Conservation (phyloP, 2,113 vertebrate genomes). For the Onychostoma macrolepis region DNA sequence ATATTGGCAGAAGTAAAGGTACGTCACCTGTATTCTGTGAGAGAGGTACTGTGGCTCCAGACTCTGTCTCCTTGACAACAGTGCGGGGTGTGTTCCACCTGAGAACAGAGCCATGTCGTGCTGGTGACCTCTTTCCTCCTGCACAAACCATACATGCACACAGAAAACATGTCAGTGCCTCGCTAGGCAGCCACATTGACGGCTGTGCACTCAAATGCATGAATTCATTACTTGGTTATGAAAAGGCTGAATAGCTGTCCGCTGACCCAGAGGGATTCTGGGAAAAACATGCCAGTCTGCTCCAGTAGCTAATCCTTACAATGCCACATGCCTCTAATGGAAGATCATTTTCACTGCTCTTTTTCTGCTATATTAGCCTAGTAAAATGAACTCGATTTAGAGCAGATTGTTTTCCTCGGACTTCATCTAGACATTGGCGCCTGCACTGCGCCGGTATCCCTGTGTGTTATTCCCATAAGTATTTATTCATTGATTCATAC, state of each 20-base stretch:
- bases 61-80: constrained; percentile 86
- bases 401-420: neutral
- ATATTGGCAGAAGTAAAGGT: neutral
- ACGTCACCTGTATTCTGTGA: constrained; percentile 70
- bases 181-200: constrained; percentile 1
- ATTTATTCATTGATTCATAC: neutral
- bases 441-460: neutral
- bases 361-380: neutral
- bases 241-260: constrained; percentile 40
- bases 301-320: constrained; percentile 9
- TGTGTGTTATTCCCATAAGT: neutral
- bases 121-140: constrained; percentile 85
- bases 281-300: constrained; percentile 32
- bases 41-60: constrained; percentile 91
- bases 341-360: constrained; percentile 10
- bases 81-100: constrained; percentile 71
- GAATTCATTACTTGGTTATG: constrained; percentile 37
- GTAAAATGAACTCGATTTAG: neutral
- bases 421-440: neutral
- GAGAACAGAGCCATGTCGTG: constrained; percentile 82
- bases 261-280: constrained; percentile 1
- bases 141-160: constrained; percentile 31
- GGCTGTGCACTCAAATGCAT: constrained; percentile 6
- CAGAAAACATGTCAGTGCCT: constrained; percentile 11
- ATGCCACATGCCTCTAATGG: constrained; percentile 27